phyloP scores from a whole-genome alignment of 2,113 vertebrate species.

The Theristicus caerulescens region DNA sequence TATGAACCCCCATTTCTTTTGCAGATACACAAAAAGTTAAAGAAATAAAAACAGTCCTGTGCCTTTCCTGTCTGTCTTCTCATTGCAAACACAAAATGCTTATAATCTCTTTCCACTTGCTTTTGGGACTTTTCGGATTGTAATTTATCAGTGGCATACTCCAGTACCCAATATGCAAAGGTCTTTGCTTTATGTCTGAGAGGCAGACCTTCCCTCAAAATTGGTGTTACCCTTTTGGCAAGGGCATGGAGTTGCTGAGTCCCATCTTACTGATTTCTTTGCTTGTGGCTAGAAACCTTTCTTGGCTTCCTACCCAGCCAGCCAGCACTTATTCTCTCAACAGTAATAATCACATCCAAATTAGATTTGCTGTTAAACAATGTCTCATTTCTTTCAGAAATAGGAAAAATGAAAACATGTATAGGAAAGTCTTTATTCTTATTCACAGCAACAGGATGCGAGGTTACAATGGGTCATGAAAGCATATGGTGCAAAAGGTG shows the following conservation, averaged over 20 bases:
- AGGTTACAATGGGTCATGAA: not conserved
- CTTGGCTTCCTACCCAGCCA: conserved; percentile 12
- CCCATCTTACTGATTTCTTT: not conserved
- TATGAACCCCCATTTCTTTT: not conserved
- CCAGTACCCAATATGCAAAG: not conserved
- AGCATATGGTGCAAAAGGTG: conserved; percentile 14
- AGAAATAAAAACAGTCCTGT: not conserved
- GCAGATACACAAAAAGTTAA: not conserved
- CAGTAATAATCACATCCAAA: conserved; percentile 61
- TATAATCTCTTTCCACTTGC: not conserved
- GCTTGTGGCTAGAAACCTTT: conserved; percentile 18
- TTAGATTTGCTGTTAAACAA: conserved; percentile 50
- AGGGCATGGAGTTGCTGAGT: not conserved
- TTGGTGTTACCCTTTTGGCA: not conserved
- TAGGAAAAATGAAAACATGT: conserved; percentile 38
- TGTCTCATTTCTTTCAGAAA: conserved; percentile 30
- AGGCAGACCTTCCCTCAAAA: not conserved
- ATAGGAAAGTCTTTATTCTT: conserved; percentile 43
- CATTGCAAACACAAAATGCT: not conserved
- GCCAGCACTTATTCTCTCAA: conserved; percentile 54
- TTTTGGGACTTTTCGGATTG: not conserved
- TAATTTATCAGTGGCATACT: not conserved
- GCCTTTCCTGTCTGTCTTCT: not conserved
- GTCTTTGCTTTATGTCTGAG: not conserved
- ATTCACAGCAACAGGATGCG: conserved; percentile 6